Evolutionary conservation across 1,140 invertebrate species (phyloP).

Genomic region (Bombus affinis): DNA sequence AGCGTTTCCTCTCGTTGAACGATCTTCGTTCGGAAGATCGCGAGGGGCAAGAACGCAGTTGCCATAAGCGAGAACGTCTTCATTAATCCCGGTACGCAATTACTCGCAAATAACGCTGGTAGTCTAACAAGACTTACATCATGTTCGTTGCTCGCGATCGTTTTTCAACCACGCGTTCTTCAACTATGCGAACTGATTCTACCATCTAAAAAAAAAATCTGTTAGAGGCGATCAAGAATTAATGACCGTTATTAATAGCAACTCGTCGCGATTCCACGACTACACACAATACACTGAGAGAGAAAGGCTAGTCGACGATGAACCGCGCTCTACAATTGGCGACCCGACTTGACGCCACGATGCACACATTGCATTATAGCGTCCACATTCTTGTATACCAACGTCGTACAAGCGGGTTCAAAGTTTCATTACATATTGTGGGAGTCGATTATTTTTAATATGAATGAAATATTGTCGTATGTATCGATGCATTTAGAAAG

Average conservation of each 20-base stretch:
- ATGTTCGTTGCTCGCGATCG: constrained; percentile 22
- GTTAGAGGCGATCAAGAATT: constrained; percentile 70
- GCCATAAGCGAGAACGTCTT: background rate
- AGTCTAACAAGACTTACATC: background rate
- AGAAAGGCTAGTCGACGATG: background rate
- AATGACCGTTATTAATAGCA: constrained; percentile 77
- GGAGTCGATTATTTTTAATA: no score
- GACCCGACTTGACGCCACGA: constrained; percentile 63
- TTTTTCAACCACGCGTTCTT: constrained; percentile 16
- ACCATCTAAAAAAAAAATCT: constrained; percentile 31
- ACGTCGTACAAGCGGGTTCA: constrained; percentile 38
- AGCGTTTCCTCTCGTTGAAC: background rate
- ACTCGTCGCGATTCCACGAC: constrained; percentile 69
- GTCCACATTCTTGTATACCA: constrained; percentile 68
- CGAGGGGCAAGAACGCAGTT: background rate
- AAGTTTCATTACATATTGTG: constrained; percentile 19
- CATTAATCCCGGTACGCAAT: constrained; percentile 33
- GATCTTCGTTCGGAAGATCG: background rate
- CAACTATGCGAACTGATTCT: background rate
- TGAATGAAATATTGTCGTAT: background rate
- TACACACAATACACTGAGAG: background rate
- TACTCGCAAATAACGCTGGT: background rate
- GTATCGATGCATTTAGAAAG: background rate
- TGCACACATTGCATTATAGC: constrained; percentile 61
- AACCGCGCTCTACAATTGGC: constrained; percentile 61